Conservation (phyloP, 2,888 invertebrate species). For the Cheilosia variabilis region DNA sequence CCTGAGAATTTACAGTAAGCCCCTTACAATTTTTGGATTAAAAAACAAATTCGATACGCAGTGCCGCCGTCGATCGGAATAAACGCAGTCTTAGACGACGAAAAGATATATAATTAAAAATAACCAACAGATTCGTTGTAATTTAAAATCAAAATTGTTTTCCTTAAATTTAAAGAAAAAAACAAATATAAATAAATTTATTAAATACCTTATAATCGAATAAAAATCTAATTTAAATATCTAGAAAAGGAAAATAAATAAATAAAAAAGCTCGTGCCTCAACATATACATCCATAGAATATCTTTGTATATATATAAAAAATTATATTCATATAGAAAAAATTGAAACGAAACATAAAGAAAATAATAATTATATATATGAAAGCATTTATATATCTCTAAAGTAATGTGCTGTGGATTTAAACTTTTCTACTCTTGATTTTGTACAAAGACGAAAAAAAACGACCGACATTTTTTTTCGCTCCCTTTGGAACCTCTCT, state of each 20-base stretch:
- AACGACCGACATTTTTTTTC: slow-evolving; percentile 4
- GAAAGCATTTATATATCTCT: slow-evolving; percentile 41
- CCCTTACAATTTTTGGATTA: slow-evolving; percentile 45
- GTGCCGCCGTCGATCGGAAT: slow-evolving; percentile 71
- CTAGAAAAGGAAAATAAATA: slow-evolving; percentile 36
- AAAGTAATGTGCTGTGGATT: slow-evolving; percentile 51
- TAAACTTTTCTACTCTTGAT: slow-evolving; percentile 47
- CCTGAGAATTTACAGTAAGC: slow-evolving; percentile 46
- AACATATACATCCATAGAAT: slow-evolving; percentile 56
- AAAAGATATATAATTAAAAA: slow-evolving; percentile 50
- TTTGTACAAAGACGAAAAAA: slow-evolving; percentile 43
- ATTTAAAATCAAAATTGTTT: slow-evolving; percentile 35
- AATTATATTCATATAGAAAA: slow-evolving; percentile 45
- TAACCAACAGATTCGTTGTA: slow-evolving; percentile 14
- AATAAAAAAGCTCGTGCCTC: slow-evolving; percentile 63
- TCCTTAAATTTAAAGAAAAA: slow-evolving; percentile 65
- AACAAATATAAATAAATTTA: slow-evolving; percentile 64
- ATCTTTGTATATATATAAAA: slow-evolving; percentile 56
- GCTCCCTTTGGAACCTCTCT: slow-evolving; percentile 55
- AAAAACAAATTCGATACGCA: slow-evolving; percentile 20
- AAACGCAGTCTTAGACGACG: slow-evolving; percentile 76
- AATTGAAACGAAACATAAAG: slow-evolving; percentile 9
- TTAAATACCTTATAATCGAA: slow-evolving; percentile 44
- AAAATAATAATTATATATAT: slow-evolving; percentile 22
- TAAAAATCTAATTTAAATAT: slow-evolving; percentile 41